Evolutionary conservation across 2,797 vertebrate species (phyloP).

Genomic region (Perodicticus potto): DNA sequence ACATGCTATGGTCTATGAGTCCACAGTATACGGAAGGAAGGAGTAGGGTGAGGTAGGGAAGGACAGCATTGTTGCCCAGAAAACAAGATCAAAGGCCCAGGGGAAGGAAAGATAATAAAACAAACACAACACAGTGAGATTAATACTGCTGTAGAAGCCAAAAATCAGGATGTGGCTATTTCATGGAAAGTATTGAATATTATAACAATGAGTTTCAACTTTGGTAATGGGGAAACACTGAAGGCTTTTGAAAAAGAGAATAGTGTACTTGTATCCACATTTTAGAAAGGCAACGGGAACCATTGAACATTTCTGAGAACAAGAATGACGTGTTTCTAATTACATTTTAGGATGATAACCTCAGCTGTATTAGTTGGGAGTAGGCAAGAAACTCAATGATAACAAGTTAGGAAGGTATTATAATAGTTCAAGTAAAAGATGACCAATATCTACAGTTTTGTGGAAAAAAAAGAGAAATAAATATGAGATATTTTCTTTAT

Average conservation of each 20-base stretch:
- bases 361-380: neutral
- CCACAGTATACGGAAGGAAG: too few species aligned
- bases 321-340: neutral
- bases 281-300: slow-evolving; percentile 6
- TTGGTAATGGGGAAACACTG: neutral
- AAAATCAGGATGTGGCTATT: neutral
- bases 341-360: neutral
- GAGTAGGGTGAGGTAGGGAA: neutral
- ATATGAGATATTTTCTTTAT: neutral
- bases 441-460: neutral
- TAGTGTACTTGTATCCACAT: neutral
- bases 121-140: neutral
- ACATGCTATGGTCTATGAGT: too few species aligned
- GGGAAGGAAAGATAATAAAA: neutral
- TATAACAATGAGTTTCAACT: neutral
- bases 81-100: neutral
- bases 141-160: neutral
- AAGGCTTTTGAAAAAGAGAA: neutral
- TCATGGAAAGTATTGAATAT: neutral
- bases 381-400: neutral
- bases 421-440: neutral
- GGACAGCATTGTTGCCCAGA: neutral
- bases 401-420: neutral
- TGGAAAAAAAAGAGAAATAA: neutral
- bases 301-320: neutral